These are phyloP conservation scores for Ibycter americanus DNA, from an alignment of 2,797 vertebrate genomes.

Conservation along the genomic window DNA sequence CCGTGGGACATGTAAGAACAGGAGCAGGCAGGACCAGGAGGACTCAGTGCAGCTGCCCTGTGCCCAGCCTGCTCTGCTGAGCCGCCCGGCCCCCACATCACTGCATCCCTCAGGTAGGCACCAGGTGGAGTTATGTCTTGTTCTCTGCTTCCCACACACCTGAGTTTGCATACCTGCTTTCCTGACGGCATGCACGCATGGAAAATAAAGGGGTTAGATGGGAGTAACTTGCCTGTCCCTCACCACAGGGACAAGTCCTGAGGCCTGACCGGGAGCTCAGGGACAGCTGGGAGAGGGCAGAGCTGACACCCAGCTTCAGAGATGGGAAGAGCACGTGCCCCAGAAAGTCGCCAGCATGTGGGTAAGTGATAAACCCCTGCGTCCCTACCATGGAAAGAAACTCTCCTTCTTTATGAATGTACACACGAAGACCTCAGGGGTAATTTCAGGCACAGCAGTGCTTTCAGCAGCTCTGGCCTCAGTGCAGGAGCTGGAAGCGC, in stretches of 20 bases:
- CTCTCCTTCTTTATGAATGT: neutral
- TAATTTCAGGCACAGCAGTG: neutral
- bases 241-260: neutral
- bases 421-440: neutral
- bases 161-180: accelerated
- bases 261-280: neutral
- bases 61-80: neutral
- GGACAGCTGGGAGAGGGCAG: neutral
- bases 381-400: neutral
- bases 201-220: neutral
- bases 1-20: accelerated
- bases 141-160: neutral
- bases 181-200: neutral
- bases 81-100: accelerated
- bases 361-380: neutral
- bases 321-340: accelerated
- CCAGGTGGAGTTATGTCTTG: neutral
- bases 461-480: neutral
- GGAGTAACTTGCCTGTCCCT: neutral
- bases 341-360: accelerated
- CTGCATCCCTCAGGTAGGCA: neutral
- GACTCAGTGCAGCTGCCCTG: neutral
- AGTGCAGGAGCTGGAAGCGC: neutral
- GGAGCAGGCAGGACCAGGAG: neutral
- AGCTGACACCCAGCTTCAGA: neutral